These are phyloP conservation scores for Rhopalosiphum maidis DNA, from an alignment of 1,140 invertebrate species.

Conservation along the genomic window DNA sequence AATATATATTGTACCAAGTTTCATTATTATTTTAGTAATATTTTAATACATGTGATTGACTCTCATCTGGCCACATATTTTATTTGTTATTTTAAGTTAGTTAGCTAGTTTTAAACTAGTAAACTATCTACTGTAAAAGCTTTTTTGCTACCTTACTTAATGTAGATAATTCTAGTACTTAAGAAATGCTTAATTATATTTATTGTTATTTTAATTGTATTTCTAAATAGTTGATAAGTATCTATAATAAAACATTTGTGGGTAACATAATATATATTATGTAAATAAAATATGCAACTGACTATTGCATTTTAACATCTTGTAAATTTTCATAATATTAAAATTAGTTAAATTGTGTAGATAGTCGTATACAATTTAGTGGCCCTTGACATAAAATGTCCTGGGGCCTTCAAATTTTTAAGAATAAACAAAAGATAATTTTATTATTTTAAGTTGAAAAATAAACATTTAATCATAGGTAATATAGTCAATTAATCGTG, in stretches of 20 bases:
- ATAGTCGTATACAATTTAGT: no score
- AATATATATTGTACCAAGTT: neutral
- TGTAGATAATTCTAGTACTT: neutral
- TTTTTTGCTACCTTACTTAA: neutral
- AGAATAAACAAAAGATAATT: no score
- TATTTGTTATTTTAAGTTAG: neutral
- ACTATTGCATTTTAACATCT: no score
- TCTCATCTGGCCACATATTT: neutral
- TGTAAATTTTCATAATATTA: neutral
- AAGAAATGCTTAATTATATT: neutral
- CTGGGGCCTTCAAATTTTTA: no score
- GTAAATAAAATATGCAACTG: neutral
- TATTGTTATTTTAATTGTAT: neutral
- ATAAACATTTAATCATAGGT: no score
- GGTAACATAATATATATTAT: neutral
- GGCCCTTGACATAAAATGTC: no score
- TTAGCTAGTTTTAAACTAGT: neutral
- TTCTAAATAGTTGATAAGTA: neutral
- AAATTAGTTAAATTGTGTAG: neutral
- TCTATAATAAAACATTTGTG: neutral
- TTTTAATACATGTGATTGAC: constrained; percentile 14
- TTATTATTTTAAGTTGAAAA: no score
- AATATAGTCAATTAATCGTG: no score
- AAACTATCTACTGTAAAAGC: neutral
- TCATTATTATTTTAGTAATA: neutral